These are phyloP conservation scores for Diploptera punctata DNA, from an alignment of 2,888 invertebrate genomes.

Conservation along the genomic window DNA sequence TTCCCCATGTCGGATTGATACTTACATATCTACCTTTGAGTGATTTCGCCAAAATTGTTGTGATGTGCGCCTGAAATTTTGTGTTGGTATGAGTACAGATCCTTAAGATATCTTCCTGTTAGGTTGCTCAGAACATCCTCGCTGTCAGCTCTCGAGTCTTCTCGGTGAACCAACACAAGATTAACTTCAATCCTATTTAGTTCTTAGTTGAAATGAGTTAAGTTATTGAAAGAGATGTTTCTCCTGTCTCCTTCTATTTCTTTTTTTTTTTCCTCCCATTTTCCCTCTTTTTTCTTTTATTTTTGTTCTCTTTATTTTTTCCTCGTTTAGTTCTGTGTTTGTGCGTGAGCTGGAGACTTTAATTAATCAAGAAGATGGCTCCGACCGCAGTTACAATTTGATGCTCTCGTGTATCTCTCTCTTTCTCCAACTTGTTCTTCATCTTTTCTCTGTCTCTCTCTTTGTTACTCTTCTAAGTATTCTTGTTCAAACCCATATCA, in stretches of 20 bases:
- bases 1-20: no score
- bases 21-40: no score
- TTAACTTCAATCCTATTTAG: conserved; percentile 30
- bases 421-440: no score
- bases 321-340: not conserved
- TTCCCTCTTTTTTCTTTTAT: not conserved
- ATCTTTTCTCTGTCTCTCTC: not conserved
- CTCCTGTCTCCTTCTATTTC: not conserved
- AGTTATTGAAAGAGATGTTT: conserved; percentile 35
- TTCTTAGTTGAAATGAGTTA: conserved; percentile 32
- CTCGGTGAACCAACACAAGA: not conserved
- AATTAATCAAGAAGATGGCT: conserved; percentile 9
- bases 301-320: no score
- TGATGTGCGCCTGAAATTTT: no score
- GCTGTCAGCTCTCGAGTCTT: not conserved
- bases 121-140: not conserved
- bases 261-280: not conserved
- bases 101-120: not conserved
- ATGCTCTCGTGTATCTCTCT: not conserved
- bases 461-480: not conserved
- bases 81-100: no score
- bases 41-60: no score
- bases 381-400: conserved; percentile 9
- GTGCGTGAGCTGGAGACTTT: not conserved
- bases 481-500: not conserved